Evolutionary conservation across 2,113 vertebrate species (phyloP).

Genomic region (Strigops habroptila): DNA sequence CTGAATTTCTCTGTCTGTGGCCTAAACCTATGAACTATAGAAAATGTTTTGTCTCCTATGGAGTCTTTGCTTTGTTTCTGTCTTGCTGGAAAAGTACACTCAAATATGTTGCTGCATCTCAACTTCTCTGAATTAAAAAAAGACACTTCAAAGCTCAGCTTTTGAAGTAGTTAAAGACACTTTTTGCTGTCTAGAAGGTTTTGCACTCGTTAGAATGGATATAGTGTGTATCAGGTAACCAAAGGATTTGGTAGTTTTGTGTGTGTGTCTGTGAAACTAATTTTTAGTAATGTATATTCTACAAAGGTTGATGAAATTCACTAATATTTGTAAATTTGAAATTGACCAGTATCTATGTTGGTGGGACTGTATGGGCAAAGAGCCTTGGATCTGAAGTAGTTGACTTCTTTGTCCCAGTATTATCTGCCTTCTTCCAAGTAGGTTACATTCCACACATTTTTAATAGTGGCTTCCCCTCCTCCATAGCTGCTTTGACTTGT

Average conservation of each 20-base stretch:
- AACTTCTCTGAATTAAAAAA: background rate
- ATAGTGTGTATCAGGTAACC: background rate
- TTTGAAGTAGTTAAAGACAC: background rate
- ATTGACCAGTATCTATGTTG: background rate
- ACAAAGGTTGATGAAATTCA: background rate
- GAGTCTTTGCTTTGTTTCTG: background rate
- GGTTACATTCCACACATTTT: slow-evolving; percentile 60
- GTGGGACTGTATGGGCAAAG: background rate
- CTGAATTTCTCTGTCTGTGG: background rate
- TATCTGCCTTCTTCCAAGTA: slow-evolving; percentile 13
- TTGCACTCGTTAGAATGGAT: background rate
- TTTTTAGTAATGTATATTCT: background rate
- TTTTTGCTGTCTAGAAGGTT: background rate
- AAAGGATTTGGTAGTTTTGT: background rate
- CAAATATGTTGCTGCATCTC: background rate
- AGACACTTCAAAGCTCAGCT: background rate
- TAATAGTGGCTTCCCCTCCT: slow-evolving; percentile 47
- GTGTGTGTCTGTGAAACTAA: background rate
- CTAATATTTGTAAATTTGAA: background rate
- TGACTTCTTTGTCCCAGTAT: background rate
- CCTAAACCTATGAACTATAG: background rate
- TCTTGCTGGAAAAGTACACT: background rate
- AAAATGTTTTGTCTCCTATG: background rate
- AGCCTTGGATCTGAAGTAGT: background rate
- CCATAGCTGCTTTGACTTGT: slow-evolving; percentile 42